Evolutionary conservation across 1,140 invertebrate genomes (phyloP).

Genomic region (Leucophenga varia): DNA sequence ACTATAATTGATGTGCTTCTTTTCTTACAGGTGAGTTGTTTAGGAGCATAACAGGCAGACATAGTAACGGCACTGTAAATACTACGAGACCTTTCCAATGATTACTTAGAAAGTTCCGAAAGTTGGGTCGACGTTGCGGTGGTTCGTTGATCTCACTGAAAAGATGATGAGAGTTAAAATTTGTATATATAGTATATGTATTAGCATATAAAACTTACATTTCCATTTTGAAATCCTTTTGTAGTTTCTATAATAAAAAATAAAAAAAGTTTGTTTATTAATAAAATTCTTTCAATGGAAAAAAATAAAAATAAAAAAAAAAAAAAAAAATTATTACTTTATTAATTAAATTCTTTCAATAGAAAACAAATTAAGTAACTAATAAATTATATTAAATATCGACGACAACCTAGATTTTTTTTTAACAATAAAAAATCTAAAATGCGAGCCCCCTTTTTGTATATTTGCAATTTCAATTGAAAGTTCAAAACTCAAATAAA

Average conservation of each 20-base stretch:
- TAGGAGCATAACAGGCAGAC: conserved; percentile 63
- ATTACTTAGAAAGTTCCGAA: conserved; percentile 31
- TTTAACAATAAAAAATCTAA: too few relatives aligned
- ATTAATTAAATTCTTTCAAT: too few relatives aligned
- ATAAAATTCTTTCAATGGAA: conserved; percentile 31
- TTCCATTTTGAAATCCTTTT: conserved; percentile 11
- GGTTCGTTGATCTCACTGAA: conserved; percentile 36
- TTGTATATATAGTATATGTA: neutral
- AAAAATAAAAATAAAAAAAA: conserved; percentile 23
- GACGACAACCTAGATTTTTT: too few relatives aligned
- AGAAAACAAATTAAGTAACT: too few relatives aligned
- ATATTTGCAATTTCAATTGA: too few relatives aligned
- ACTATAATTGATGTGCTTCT: neutral
- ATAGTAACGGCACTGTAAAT: conserved; percentile 63
- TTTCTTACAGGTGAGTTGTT: conserved; percentile 59
- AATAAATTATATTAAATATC: too few relatives aligned
- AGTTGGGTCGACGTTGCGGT: conserved; percentile 19
- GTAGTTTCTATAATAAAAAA: neutral
- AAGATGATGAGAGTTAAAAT: conserved; percentile 1
- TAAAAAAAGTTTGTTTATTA: neutral
- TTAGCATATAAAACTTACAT: conserved; percentile 8
- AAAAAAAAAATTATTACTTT: conserved; percentile 16
- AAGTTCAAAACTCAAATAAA: too few relatives aligned
- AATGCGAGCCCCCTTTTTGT: too few relatives aligned
- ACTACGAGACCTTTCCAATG: conserved; percentile 69